Evolutionary conservation across 2,888 invertebrate genomes (phyloP), one percentile per base, ranked within the genome.

Genomic region (Myopa testacea): DNA sequence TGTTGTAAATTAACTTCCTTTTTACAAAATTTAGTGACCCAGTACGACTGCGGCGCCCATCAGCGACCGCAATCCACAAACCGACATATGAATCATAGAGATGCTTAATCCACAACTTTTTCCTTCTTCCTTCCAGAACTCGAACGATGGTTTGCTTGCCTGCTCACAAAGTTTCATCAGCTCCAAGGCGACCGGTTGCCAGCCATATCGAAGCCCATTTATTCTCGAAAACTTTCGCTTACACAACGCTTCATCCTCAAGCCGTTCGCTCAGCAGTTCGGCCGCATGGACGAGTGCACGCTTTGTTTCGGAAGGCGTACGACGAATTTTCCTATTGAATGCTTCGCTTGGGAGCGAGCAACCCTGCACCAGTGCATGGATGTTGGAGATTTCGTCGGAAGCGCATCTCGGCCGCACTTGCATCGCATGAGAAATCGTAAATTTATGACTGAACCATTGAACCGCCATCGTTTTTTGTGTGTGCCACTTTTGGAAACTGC

Each of bases 281-380:
- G 16, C 40, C 45, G 52, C 68, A 45, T 52, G 55, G 26, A 37
- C 75, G 70, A 76, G 19, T 45, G 65, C 65, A 78, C 72, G 65
- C 76, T 80, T 69, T 78, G 78, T 79, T 71, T 77, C 79, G 76
- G 69, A 76, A 78, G 75, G 79, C 78, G 75, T 68, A 76, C 80
- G 78, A 76, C 80, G 78, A 74, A 80, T 80, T 80, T 80, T 79
- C 78, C 76, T 68, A 76, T 77, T 74, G 79, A 79, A 74, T 80
- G 79, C 76, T 71, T 76, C 70, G 75, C 76, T 34, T 69, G 45
- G 77, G 67, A 52, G 73, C 65, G 37, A 65, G 75, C n/a, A 52
- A 55, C 37, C 3, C 40, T n/a, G 7, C 38, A 55, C 71, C 26
- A 52, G 37, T 52, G n/a, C 58, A 71, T 37, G 55, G 58, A 71